These are phyloP conservation scores for Dendrolimus pini DNA, from an alignment of 2,888 invertebrate species.

Conservation along the genomic window DNA sequence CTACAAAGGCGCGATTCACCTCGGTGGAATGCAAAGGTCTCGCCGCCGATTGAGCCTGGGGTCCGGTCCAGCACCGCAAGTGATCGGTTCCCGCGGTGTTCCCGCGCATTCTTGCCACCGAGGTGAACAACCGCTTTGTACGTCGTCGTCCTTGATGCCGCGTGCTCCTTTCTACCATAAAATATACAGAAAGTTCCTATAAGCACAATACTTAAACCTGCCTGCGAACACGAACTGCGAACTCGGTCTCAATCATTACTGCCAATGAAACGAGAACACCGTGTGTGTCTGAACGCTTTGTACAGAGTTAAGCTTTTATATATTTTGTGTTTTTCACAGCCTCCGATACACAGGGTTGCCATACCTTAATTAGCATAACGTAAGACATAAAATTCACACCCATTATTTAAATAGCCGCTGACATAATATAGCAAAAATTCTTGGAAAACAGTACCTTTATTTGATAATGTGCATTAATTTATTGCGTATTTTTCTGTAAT, in stretches of 20 bases:
- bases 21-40: slow-evolving; percentile 20
- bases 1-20: slow-evolving; percentile 19
- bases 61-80: slow-evolving; percentile 48
- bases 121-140: slow-evolving; percentile 67
- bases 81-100: slow-evolving; percentile 38
- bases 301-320: slow-evolving; percentile 6
- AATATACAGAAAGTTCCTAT: slow-evolving; percentile 11
- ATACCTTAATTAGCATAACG: no score
- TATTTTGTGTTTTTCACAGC: no score
- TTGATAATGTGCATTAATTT: no score
- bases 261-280: background rate
- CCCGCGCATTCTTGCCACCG: slow-evolving; percentile 55
- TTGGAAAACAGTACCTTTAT: no score
- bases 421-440: no score
- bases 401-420: no score
- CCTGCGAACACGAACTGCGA: no score
- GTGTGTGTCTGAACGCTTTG: background rate
- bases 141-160: slow-evolving; percentile 61
- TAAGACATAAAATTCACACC: no score
- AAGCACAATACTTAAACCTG: background rate
- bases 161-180: slow-evolving; percentile 62
- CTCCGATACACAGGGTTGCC: no score
- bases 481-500: no score
- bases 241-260: no score
- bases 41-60: slow-evolving; percentile 8